Conservation (phyloP, 2,797 vertebrate genomes). For the Brotogeris chrysoptera region DNA sequence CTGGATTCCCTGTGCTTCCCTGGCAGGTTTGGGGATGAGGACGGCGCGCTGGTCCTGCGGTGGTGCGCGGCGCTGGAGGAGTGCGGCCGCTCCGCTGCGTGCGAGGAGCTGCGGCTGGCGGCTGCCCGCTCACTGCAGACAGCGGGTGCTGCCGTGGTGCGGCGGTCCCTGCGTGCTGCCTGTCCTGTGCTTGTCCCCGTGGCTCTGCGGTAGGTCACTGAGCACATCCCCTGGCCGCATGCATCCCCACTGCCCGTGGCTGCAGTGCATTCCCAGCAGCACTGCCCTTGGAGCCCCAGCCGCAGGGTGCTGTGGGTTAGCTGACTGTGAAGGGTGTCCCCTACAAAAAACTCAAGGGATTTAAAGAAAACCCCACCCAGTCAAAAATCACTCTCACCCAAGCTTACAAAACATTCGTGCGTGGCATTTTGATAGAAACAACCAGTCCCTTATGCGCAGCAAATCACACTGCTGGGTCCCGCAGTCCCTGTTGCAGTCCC, state of each 20-base stretch:
- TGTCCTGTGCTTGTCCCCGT: background rate
- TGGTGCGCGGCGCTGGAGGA: constrained; percentile 80
- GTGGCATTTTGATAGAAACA: background rate
- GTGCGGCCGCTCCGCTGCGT: constrained; percentile 61
- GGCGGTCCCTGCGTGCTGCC: background rate
- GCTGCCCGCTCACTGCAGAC: constrained; percentile 78
- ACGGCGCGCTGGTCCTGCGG: constrained; percentile 35
- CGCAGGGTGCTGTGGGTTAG: background rate
- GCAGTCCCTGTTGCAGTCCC: accelerated
- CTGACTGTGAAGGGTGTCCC: background rate
- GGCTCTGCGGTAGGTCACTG: constrained; percentile 76
- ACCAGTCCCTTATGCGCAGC: background rate
- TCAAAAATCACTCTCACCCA: background rate
- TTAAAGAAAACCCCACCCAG: background rate
- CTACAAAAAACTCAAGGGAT: background rate
- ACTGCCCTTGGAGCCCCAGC: background rate
- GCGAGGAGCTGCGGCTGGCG: constrained; percentile 80
- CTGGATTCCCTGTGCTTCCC: background rate
- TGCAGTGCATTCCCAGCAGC: background rate
- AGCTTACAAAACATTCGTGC: background rate
- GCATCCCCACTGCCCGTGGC: background rate
- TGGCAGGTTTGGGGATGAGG: background rate
- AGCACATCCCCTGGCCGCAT: background rate
- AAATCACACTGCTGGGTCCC: background rate
- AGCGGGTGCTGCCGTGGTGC: constrained; percentile 71